Evolutionary conservation across 1,140 invertebrate species (phyloP).

Genomic region (Subanguina moxae): DNA sequence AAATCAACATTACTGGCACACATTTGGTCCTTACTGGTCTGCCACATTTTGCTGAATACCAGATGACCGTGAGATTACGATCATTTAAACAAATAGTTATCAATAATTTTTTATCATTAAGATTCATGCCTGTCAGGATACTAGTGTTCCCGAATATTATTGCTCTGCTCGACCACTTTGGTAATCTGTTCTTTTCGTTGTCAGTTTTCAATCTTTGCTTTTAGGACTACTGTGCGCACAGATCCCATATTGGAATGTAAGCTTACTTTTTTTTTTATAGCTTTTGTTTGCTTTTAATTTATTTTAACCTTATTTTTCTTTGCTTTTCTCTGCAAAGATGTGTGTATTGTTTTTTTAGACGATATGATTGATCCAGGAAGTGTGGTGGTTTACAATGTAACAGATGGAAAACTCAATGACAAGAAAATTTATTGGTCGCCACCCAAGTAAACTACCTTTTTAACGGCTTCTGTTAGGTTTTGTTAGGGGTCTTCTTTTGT

Average conservation of each 20-base stretch:
- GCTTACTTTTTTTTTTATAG: too few species aligned
- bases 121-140: constrained; percentile 50
- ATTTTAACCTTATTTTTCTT: too few species aligned
- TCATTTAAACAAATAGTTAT: background rate
- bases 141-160: constrained; percentile 30
- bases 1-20: constrained; percentile 44
- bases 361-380: constrained; percentile 43
- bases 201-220: background rate
- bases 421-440: constrained; percentile 38
- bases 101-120: constrained; percentile 2
- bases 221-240: background rate
- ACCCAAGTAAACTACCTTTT: constrained; percentile 24
- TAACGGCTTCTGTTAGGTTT: too few species aligned
- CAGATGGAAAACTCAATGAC: constrained; percentile 16
- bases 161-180: constrained; percentile 34
- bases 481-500: too few species aligned
- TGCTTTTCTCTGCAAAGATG: too few species aligned
- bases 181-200: background rate
- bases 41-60: constrained; percentile 63
- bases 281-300: constrained; percentile 6
- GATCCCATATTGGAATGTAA: constrained; percentile 4
- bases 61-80: constrained; percentile 50
- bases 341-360: background rate
- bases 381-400: constrained; percentile 29
- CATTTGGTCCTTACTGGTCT: constrained; percentile 57